Base-by-base conservation (phyloP, 2,797 vertebrate genomes). In the Antennarius maculatus region DNA sequence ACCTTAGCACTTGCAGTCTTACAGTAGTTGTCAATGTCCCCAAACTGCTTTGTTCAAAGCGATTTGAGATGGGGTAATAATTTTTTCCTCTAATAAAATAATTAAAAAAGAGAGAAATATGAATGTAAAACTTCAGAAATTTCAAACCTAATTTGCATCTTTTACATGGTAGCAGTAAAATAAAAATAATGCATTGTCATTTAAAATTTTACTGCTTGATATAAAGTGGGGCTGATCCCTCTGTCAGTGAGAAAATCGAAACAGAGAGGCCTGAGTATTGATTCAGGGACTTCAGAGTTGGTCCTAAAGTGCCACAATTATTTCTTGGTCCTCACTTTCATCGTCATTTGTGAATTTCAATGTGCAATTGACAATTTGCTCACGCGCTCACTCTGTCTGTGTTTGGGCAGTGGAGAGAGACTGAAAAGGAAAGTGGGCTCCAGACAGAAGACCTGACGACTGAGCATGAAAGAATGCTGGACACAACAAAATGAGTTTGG, bases 401-500 rank as follows among this genome's bases (percentile, higher is more conserved):
- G 7, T 68, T 12, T 66, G 28, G 23, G 48, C 17, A 23, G 28
- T 43, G 34, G 47, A 41, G 4, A 51, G 10, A 56, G n/a, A 43
- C 18, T 23, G 37, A 58, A 54, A 72, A 18, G 5, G 53, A 66
- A 70, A 48, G 4, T 47, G 56, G 53, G 55, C 49, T 51, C 45
- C 45, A 66, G 45, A 69, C 27, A 37, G 50, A 66, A 16, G 29
- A 68, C 45, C 71, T 53, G 45, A 58, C 57, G 31, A 23, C 43
- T 52, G 62, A 77, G 70, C 68, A 37, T 31, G 53, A 55, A 47
- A 50, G 61, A 63, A 75, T 60, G 61, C 76, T 54, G 69, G 65
- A 81, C 42, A 72, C 63, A 82, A 68, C 53, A 64, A 45, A 84
- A 63, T 53, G 58, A 53, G 48, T 78, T 70, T 83, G 66, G 67